Evolutionary conservation across 1,140 invertebrate species (phyloP).

Genomic region (Daktulosphaira vitifoliae): DNA sequence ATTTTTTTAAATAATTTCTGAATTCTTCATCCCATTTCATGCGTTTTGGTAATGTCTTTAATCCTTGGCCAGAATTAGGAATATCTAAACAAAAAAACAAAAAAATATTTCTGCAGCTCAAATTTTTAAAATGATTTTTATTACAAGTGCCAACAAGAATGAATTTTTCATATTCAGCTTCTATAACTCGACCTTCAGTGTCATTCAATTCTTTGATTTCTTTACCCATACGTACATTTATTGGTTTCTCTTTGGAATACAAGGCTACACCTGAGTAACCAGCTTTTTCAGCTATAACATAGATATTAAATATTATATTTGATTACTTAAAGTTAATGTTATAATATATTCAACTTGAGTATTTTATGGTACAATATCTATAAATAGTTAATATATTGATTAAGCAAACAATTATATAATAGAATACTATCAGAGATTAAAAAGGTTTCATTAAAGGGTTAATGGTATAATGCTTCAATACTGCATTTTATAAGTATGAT

Average conservation of each 20-base stretch:
- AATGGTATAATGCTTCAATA: too few species aligned
- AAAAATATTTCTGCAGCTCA: not conserved
- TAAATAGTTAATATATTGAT: too few species aligned
- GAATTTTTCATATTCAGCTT: slow-evolving; percentile 88
- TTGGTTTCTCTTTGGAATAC: slow-evolving; percentile 73
- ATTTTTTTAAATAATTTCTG: slow-evolving; percentile 60
- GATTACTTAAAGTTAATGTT: too few species aligned
- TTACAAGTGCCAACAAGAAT: slow-evolving; percentile 66
- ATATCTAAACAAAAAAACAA: slow-evolving; percentile 43
- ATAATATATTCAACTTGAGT: too few species aligned
- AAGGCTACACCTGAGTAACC: slow-evolving; percentile 91
- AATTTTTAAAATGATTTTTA: slow-evolving; percentile 39
- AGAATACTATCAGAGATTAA: too few species aligned
- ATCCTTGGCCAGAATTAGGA: slow-evolving; percentile 64
- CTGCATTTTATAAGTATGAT: too few species aligned
- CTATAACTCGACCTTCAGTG: slow-evolving; percentile 86
- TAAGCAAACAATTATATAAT: too few species aligned
- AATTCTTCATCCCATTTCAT: slow-evolving; percentile 85
- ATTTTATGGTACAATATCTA: too few species aligned
- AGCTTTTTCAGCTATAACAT: slow-evolving; percentile 56
- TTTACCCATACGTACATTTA: slow-evolving; percentile 78
- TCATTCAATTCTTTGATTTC: slow-evolving; percentile 59
- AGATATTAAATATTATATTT: slow-evolving; percentile 7
- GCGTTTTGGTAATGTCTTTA: slow-evolving; percentile 79
- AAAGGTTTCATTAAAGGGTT: too few species aligned